Evolutionary conservation across 37 sponge, comb jelly and placozoan species (phyloP), one percentile per base, ranked within the genome.

Genomic region (Geodia barretti): DNA sequence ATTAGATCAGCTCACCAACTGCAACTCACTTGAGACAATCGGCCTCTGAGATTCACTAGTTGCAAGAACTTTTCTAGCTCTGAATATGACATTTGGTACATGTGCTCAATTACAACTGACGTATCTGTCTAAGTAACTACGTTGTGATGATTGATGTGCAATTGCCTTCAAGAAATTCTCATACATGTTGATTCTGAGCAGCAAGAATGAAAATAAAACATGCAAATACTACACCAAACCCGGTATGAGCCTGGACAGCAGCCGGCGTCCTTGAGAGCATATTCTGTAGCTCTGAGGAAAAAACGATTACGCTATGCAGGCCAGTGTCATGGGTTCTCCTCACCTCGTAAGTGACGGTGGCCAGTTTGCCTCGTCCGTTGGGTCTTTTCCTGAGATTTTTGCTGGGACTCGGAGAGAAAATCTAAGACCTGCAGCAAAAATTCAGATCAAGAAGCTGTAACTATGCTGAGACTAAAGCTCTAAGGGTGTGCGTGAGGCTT

Each of bases 31-130:
- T 62, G 85, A 37, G 91, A 63, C 0, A 66, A 54, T 63, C 94
- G 96, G 64, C n/a, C n/a, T n/a, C 82, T 89, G 63, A 90, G 58
- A 60, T 96, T 93, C 65, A 96, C 39, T 68, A 96, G 71, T 59
- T 90, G 93, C 33, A 96, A 41, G n/a, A n/a, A n/a, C n/a, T 39
- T 96, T 96, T 39, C 93, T 94, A 54, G 88, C 83, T 58, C 94
- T 94, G 41, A 14, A 65, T 28, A 83, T 34, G 11, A 20, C 3
- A 74, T n/a, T n/a, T n/a, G n/a, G n/a, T n/a, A n/a, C 14, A 17
- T 47, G 54, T 14, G 11, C 7, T 17, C 11, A 14, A 47, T 47
- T 7, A 47, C 54, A 47, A 14, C 14, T 14, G 7, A 47, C 54
- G n/a, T n/a, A 47, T 14, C 7, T 47, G 54, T 47, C 14, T 47